These are phyloP conservation scores for Pao palembangensis DNA, from an alignment of 2,113 vertebrate species.

Conservation along the genomic window DNA sequence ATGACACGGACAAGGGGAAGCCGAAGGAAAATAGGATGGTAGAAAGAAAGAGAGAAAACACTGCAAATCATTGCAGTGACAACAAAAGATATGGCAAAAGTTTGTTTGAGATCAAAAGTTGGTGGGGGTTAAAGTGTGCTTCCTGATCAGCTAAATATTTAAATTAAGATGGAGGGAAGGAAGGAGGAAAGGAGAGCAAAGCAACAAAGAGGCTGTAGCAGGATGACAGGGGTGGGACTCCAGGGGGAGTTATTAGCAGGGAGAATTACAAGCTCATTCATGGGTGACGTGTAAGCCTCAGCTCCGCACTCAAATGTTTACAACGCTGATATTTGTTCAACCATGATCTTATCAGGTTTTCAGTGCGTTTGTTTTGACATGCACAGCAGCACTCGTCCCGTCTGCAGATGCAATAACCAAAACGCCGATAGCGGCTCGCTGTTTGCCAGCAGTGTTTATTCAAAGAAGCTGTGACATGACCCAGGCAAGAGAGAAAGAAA, in stretches of 20 bases:
- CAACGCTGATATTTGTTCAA: constrained; percentile 60
- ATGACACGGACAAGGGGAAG: constrained; percentile 40
- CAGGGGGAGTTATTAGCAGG: constrained; percentile 51
- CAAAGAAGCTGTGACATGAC: constrained; percentile 52
- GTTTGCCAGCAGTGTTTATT: constrained; percentile 42
- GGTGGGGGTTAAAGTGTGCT: constrained; percentile 26
- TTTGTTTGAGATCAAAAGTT: constrained; percentile 21
- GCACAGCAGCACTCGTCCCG: constrained; percentile 41
- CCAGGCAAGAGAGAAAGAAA: constrained; percentile 24
- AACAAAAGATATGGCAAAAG: constrained; percentile 19
- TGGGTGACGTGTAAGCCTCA: constrained; percentile 66
- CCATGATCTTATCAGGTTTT: constrained; percentile 56
- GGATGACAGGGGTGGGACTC: constrained; percentile 41
- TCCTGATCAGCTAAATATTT: constrained; percentile 2
- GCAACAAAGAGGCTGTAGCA: constrained; percentile 15
- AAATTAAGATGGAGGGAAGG: constrained; percentile 2
- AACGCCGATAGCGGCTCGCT: constrained; percentile 54
- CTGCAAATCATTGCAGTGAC: constrained; percentile 7
- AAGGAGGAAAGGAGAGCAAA: constrained; percentile 1
- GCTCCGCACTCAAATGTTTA: constrained; percentile 66
- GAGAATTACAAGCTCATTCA: constrained; percentile 69
- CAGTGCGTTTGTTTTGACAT: constrained; percentile 65
- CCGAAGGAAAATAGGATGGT: neutral
- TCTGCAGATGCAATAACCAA: constrained; percentile 61
- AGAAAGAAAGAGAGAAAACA: constrained; percentile 22